Evolutionary conservation across 2,797 vertebrate genomes (phyloP).

Genomic region (Pseudochirops cupreus): DNA sequence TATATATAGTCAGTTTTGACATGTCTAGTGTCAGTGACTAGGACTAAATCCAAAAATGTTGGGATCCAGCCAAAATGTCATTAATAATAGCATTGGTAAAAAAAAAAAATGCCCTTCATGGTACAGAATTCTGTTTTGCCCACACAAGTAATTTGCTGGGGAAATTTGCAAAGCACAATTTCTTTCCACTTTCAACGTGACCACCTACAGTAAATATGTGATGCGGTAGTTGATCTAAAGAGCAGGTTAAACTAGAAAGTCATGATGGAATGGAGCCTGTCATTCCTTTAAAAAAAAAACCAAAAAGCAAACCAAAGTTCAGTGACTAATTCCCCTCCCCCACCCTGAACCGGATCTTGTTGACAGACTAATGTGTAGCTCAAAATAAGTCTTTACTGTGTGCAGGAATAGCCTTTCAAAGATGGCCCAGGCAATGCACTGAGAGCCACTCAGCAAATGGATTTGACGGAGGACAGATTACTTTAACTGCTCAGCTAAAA

Average conservation of each 20-base stretch:
- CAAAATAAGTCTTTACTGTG: conserved; percentile 65
- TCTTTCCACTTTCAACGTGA: conserved; percentile 51
- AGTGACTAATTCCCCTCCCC: conserved; percentile 34
- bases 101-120: conserved; percentile 26
- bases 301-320: conserved; percentile 52
- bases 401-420: conserved; percentile 79
- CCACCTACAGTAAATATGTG: conserved; percentile 33
- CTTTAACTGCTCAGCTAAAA: conserved; percentile 80
- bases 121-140: conserved; percentile 38
- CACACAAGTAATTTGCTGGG: conserved; percentile 57
- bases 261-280: conserved; percentile 5
- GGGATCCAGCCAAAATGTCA: conserved; percentile 20
- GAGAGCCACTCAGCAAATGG: conserved; percentile 75
- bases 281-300: conserved; percentile 65
- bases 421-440: conserved; percentile 64
- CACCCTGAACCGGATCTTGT: conserved; percentile 36
- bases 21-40: conserved; percentile 48
- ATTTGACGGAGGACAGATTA: conserved; percentile 76
- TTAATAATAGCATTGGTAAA: conserved; percentile 59
- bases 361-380: conserved; percentile 76
- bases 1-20: conserved; percentile 46
- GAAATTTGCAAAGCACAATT: conserved; percentile 54
- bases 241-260: conserved; percentile 52
- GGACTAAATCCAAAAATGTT: conserved; percentile 59
- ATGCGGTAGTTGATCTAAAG: conserved; percentile 52